A percentile compares a stretch with the other conserved stretches of the same genome.
phyloP scores from a whole-genome alignment of 1,140 invertebrate species.

The Lepidotrigona ventralis region DNA sequence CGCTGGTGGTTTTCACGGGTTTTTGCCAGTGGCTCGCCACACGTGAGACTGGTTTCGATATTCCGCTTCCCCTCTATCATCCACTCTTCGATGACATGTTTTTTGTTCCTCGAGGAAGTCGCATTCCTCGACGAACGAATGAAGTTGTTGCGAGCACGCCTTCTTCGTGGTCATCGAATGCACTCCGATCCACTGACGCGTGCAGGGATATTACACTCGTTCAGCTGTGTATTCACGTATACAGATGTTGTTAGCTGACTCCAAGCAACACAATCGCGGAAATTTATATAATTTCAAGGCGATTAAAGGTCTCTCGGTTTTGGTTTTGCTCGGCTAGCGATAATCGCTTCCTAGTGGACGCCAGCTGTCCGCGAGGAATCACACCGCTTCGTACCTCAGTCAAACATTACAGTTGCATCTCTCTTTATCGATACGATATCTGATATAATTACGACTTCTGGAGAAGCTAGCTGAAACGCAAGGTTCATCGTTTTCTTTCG shows the following conservation, averaged over 20 bases:
- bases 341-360: background rate
- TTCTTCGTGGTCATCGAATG: background rate
- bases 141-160: background rate
- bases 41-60: slow-evolving; percentile 33
- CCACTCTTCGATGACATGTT: background rate
- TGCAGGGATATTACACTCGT: background rate
- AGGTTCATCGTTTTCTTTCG: background rate
- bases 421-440: background rate
- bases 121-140: background rate
- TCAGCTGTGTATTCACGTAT: background rate
- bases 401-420: background rate
- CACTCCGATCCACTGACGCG: background rate
- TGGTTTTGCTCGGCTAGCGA: background rate
- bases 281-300: background rate
- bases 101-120: background rate
- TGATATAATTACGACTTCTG: no score
- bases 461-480: background rate
- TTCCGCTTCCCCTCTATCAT: background rate
- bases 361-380: background rate
- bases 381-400: background rate
- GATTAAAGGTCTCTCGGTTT: background rate
- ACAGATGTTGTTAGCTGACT: background rate
- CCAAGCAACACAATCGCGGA: background rate
- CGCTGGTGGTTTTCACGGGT: slow-evolving; percentile 38
- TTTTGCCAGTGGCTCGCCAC: slow-evolving; percentile 52